A percentile compares a stretch with the other conserved stretches of the same genome.
These are phyloP conservation scores for Hyperoplus lanceolatus DNA, from an alignment of 2,797 vertebrate species.

Conservation along the genomic window DNA sequence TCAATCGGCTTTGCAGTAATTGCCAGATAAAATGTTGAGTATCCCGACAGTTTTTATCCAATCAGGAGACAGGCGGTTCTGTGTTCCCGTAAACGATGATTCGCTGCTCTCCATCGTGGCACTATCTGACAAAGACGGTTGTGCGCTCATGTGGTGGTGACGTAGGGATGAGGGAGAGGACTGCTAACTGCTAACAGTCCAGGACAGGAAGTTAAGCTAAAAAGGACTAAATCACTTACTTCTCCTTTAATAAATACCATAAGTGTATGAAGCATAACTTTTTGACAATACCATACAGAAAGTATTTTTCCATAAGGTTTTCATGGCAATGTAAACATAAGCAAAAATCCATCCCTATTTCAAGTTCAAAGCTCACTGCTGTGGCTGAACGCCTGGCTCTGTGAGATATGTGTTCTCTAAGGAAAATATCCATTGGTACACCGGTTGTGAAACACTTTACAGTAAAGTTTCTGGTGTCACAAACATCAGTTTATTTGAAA, in stretches of 20 bases:
- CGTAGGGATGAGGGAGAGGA: too few relatives aligned
- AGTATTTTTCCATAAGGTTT: not conserved
- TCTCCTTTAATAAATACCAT: not conserved
- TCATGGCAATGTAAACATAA: constrained; percentile 7
- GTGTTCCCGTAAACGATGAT: too few relatives aligned
- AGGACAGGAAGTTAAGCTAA: too few relatives aligned
- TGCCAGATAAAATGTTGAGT: too few relatives aligned
- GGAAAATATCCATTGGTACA: constrained; percentile 8
- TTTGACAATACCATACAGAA: not conserved
- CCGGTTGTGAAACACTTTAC: constrained; percentile 18
- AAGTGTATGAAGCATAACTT: not conserved
- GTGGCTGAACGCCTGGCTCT: constrained; percentile 40
- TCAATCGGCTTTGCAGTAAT: too few relatives aligned
- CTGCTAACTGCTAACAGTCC: too few relatives aligned
- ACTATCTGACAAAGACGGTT: too few relatives aligned
- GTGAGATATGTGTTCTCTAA: constrained; percentile 13
- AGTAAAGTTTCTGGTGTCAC: constrained; percentile 8
- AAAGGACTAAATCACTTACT: too few relatives aligned
- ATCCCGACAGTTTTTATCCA: too few relatives aligned
- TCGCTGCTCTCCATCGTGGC: too few relatives aligned
- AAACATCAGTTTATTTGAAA: constrained; percentile 1
- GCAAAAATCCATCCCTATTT: not conserved
- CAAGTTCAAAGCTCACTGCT: constrained; percentile 34
- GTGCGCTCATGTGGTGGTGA: too few relatives aligned
- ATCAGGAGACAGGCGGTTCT: too few relatives aligned